Percentiles rank a stretch among this genome's conserved stretches.
These are phyloP conservation scores for Natrix natrix DNA, from an alignment of 2,797 vertebrate species.

Conservation along the genomic window DNA sequence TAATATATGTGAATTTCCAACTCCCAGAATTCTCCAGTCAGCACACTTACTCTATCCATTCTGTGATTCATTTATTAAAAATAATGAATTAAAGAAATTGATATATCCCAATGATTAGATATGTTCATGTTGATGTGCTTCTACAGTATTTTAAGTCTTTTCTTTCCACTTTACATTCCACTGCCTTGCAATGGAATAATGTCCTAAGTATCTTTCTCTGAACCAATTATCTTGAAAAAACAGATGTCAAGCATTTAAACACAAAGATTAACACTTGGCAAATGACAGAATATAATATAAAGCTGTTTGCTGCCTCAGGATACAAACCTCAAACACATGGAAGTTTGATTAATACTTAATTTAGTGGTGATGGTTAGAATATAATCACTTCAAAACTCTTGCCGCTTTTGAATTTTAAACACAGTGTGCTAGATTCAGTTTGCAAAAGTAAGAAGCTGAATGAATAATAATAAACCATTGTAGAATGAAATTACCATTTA, in stretches of 20 bases:
- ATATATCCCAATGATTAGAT: not conserved
- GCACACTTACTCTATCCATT: not conserved
- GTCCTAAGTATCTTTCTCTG: conserved; percentile 13
- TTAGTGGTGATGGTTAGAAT: not conserved
- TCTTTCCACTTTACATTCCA: not conserved
- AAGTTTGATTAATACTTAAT: not conserved
- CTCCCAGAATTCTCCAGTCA: not conserved
- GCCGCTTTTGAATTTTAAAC: not conserved
- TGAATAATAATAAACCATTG: not conserved
- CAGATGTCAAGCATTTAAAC: not conserved
- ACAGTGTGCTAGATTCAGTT: not conserved
- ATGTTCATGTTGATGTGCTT: not conserved
- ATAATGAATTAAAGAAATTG: not conserved
- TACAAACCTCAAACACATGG: not conserved
- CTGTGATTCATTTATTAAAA: not conserved
- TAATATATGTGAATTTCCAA: not conserved
- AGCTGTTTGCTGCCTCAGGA: not conserved
- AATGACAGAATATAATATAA: not conserved
- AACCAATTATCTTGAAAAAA: conserved; percentile 5
- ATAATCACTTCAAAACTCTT: not conserved
- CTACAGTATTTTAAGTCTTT: not conserved
- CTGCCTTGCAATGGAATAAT: conserved; percentile 30
- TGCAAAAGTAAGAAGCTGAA: not conserved
- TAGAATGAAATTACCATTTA: not conserved
- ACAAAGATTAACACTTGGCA: not conserved